phyloP scores from a whole-genome alignment of 2,113 vertebrate genomes.

The Dipodomys merriami region DNA sequence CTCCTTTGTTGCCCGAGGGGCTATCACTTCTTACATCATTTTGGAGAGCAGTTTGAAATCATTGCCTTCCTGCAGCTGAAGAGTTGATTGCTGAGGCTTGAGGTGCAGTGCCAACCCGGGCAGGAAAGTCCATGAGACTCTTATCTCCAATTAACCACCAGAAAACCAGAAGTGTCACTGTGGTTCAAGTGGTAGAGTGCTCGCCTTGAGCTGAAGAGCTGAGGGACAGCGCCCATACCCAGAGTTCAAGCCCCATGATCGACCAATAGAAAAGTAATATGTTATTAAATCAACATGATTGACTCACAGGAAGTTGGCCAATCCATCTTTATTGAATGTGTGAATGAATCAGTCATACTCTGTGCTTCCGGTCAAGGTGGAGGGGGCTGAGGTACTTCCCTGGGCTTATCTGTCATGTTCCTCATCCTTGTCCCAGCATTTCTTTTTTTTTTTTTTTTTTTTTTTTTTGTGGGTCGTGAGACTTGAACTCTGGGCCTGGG shows the following conservation, averaged over 20 bases:
- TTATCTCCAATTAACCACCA: no score
- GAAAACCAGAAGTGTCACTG: no score
- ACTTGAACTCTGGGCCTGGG: no score
- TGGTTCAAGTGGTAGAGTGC: no score
- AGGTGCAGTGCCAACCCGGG: no score
- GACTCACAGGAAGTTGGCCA: not conserved
- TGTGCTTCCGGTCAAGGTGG: not conserved
- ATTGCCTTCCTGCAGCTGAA: not conserved
- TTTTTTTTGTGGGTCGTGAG: no score
- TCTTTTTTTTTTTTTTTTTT: no score
- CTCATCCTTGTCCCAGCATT: not conserved
- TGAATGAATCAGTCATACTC: not conserved
- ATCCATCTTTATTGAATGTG: not conserved
- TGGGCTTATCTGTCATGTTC: constrained; percentile 23
- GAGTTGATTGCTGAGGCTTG: not conserved
- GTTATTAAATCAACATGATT: not conserved
- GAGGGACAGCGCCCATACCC: no score
- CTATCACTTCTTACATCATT: not conserved
- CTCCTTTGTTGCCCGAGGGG: not conserved
- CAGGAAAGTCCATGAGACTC: no score
- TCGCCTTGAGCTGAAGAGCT: no score
- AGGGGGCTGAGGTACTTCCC: not conserved
- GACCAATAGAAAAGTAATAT: not conserved
- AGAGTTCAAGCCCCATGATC: no score
- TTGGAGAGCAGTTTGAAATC: constrained; percentile 10